phyloP scores from a whole-genome alignment of 2,113 vertebrate species.

The Zapornia atra region DNA sequence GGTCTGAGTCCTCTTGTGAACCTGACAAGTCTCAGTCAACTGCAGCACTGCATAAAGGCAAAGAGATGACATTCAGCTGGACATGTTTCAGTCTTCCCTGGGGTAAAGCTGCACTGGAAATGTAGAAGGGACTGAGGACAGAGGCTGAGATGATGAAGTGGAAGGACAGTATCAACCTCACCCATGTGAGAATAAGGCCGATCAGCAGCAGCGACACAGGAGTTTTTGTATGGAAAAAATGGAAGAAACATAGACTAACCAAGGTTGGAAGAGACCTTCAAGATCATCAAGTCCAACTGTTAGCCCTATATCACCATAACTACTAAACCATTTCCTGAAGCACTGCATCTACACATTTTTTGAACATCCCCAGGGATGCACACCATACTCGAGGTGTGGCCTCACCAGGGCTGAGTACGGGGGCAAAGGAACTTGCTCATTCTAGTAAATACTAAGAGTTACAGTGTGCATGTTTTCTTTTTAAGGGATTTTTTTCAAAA shows the following conservation, averaged over 20 bases:
- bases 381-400: too few species aligned
- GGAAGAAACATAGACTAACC: background rate
- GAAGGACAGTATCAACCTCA: background rate
- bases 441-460: background rate
- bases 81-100: background rate
- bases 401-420: too few species aligned
- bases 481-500: background rate
- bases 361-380: too few species aligned
- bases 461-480: fast-evolving
- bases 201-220: background rate
- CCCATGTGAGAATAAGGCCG: background rate
- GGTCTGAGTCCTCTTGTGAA: background rate
- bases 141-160: background rate
- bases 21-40: background rate
- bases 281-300: too few species aligned
- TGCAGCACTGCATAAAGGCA: background rate
- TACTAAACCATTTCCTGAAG: too few species aligned
- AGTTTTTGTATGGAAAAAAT: background rate
- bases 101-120: background rate
- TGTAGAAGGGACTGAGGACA: background rate
- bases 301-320: too few species aligned
- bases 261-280: too few species aligned
- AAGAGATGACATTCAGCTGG: background rate
- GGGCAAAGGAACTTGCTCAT: background rate
- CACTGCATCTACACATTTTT: too few species aligned